Percentiles rank a stretch among this genome's conserved stretches.
Evolutionary conservation across 1,140 invertebrate species (phyloP).

Genomic region (Pseudomyrmex cubaensis): DNA sequence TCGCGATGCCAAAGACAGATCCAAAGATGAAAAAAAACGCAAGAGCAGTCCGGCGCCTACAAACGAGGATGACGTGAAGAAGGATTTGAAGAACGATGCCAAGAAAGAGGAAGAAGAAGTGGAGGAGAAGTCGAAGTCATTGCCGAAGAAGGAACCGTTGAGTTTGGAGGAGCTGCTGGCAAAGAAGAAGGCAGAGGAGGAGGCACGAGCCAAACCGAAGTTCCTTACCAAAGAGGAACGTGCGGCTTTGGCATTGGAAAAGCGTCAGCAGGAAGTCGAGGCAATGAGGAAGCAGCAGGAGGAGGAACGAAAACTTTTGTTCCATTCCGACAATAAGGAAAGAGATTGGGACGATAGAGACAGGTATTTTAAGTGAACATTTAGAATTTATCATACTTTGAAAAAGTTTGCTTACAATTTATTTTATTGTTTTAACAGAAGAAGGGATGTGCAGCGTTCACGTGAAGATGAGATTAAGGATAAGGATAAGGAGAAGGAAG

Average conservation of each 20-base stretch:
- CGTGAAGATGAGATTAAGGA: conserved; percentile 88
- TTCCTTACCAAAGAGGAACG: conserved; percentile 99
- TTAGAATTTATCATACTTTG: too few species aligned
- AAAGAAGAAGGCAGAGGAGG: conserved; percentile 98
- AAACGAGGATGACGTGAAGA: conserved; percentile 83
- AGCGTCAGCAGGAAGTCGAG: conserved; percentile 94
- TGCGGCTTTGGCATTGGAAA: conserved; percentile 94
- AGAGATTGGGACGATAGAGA: conserved; percentile 82
- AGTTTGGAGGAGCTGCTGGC: conserved; percentile 98
- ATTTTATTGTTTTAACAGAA: conserved; percentile 57
- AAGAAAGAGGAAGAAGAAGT: conserved; percentile 82
- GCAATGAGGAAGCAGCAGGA: conserved; percentile 89
- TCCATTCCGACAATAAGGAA: conserved; percentile 73
- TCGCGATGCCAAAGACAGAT: conserved; percentile 81
- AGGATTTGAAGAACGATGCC: conserved; percentile 82
- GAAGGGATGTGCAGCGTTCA: conserved; percentile 78
- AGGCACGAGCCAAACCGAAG: conserved; percentile 96
- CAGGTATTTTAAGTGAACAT: conserved; percentile 69
- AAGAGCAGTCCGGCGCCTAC: conserved; percentile 78
- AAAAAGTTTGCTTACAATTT: too few species aligned
- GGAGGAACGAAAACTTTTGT: conserved; percentile 88
- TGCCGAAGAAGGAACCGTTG: conserved; percentile 93
- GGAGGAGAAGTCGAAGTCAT: conserved; percentile 80
- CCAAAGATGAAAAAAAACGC: conserved; percentile 82
- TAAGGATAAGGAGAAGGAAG: conserved; percentile 96